Percentiles rank a stretch among this genome's conserved stretches.
phyloP scores from a whole-genome alignment of 53 echinoderm and acorn worm genomes.

The Actinopyga echinites region DNA sequence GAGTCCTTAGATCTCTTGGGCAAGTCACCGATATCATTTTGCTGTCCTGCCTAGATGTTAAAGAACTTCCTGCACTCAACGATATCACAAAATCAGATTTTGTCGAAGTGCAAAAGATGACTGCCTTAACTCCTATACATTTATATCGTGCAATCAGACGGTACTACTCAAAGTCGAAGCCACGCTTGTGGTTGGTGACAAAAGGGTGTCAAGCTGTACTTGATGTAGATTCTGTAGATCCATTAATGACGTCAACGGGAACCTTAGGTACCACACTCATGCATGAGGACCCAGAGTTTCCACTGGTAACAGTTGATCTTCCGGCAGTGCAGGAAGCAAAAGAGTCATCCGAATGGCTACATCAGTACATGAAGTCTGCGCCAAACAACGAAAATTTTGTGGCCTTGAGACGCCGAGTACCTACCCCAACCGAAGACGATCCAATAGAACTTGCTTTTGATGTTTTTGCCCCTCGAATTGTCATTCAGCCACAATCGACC shows the following conservation, averaged over 20 bases:
- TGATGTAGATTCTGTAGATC: constrained; percentile 86
- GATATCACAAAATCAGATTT: constrained; percentile 81
- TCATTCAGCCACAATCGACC: constrained; percentile 94
- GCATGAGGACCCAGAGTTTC: constrained; percentile 97
- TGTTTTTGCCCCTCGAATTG: constrained; percentile 67
- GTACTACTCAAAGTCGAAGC: constrained; percentile 81
- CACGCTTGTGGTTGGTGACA: constrained; percentile 85
- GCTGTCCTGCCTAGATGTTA: constrained; percentile 82
- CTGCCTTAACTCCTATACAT: constrained; percentile 82
- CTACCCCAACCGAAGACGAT: constrained; percentile 74
- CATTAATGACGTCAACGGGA: constrained; percentile 84
- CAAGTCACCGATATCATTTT: constrained; percentile 89
- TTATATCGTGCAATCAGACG: constrained; percentile 79
- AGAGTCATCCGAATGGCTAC: constrained; percentile 92
- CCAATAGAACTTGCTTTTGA: constrained; percentile 84
- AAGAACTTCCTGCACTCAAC: constrained; percentile 66
- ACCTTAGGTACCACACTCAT: constrained; percentile 87
- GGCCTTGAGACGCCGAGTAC: constrained; percentile 80
- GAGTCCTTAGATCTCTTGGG: constrained; percentile 87
- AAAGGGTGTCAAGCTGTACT: constrained; percentile 85
- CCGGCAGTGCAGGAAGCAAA: constrained; percentile 77
- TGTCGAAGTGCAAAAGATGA: constrained; percentile 76
- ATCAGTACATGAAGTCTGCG: constrained; percentile 91
- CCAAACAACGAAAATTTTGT: constrained; percentile 92
- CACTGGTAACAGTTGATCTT: constrained; percentile 81